These are phyloP conservation scores for Suricata suricatta DNA, from an alignment of 2,113 vertebrate species.

Conservation along the genomic window DNA sequence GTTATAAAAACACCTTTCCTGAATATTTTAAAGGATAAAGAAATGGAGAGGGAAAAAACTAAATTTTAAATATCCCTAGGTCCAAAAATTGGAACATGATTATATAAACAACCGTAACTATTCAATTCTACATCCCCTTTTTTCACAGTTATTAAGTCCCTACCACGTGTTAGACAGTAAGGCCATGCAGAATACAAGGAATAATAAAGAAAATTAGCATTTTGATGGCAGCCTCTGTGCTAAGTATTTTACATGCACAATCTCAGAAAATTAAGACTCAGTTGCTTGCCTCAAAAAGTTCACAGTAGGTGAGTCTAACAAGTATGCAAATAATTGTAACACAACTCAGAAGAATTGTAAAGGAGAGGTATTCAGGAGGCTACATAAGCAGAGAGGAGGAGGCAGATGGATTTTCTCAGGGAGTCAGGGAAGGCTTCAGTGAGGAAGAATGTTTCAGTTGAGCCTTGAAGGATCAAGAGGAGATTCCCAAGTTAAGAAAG, in stretches of 20 bases:
- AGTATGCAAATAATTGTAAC: conserved; percentile 1
- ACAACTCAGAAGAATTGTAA: not conserved
- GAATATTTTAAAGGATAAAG: conserved; percentile 18
- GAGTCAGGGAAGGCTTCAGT: not conserved
- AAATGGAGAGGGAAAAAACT: not conserved
- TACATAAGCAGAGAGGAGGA: not conserved
- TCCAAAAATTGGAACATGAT: not conserved
- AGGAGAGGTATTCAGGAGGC: not conserved
- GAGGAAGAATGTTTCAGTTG: not conserved
- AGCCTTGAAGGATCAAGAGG: not conserved
- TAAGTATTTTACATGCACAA: not conserved
- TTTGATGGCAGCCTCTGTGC: not conserved
- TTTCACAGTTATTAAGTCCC: not conserved
- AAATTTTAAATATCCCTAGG: not conserved
- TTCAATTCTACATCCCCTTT: not conserved
- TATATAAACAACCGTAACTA: not conserved
- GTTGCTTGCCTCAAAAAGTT: not conserved
- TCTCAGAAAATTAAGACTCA: not conserved
- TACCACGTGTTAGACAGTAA: not conserved
- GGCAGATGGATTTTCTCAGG: not conserved
- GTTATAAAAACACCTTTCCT: not conserved
- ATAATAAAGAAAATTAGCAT: not conserved
- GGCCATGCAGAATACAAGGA: not conserved
- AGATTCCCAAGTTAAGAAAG: not conserved
- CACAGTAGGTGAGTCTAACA: not conserved